Conservation (phyloP, 2,113 vertebrate genomes). For the Rhadina sibilatrix region DNA sequence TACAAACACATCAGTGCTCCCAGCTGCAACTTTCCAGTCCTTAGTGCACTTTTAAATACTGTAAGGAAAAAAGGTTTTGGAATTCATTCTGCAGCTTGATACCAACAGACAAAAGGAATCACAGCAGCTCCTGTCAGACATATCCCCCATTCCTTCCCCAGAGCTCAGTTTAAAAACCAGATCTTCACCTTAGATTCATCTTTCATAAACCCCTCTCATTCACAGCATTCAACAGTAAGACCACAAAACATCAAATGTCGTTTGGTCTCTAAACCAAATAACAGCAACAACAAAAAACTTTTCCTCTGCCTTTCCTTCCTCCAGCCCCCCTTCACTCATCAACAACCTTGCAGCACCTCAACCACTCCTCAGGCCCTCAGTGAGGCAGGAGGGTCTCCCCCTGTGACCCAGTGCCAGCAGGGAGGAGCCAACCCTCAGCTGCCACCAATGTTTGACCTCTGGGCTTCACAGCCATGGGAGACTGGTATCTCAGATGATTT, state of each 20-base stretch:
- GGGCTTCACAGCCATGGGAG: neutral
- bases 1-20: neutral
- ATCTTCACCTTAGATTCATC: neutral
- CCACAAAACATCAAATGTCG: neutral
- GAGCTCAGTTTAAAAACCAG: neutral
- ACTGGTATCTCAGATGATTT: neutral
- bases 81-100: neutral
- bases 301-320: neutral
- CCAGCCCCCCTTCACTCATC: neutral
- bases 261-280: neutral
- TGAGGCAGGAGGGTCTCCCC: neutral
- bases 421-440: neutral
- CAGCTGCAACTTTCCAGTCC: neutral
- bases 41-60: neutral
- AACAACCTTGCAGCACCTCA: neutral
- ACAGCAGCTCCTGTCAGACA: neutral
- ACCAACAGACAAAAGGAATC: neutral
- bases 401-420: fast-evolving
- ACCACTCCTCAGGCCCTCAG: neutral
- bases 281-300: neutral
- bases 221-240: neutral
- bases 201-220: neutral
- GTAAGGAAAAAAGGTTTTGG: neutral
- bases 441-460: neutral
- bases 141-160: neutral